Evolutionary conservation across 30 jellyfish, hydroid and myxozoan genomes (phyloP), one percentile per base, ranked within the genome.

Genomic region (Turritopsis rubra): DNA sequence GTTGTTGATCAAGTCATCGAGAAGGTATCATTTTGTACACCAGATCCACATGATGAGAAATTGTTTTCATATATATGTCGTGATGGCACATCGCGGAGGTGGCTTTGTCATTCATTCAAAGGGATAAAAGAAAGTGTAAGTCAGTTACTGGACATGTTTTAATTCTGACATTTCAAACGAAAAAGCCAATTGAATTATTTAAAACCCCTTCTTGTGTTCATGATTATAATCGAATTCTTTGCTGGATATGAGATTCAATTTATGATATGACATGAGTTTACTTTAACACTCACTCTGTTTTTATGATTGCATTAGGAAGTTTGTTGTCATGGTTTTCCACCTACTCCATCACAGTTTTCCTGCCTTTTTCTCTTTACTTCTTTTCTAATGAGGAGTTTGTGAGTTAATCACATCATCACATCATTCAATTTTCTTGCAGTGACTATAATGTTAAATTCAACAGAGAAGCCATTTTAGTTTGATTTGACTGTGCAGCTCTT

Each of bases 1-100:
- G 96, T 93, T 29, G 99, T 93, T 5, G 99, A 93, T 79, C 99
- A 93, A 86, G 99, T 93, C 30, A 93, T 93, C n/a, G 99, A 93
- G 85, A 93, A 93, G 78, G 99, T 93, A 9, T 93, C 99, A 28
- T 93, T 93, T 66, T 93, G 99, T 75, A 88, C 99, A 21, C 99
- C 99, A 19, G 99, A 93, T 82, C 99, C 99, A 27, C 91, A 84
- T 79, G 99, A 93, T 82, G 99, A 93, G 80, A 88, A 88, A 60
- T 84, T 93, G 74, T 93, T 93, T 84, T 93, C 96, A 3, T 93
- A 93, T 89, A 93, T 93, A 19, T 93, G 99, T 73, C 96, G 99
- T 54, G 99, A 93, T 88, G 99, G 99, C 13, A 93, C 99, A 29
- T 89, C 99, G 29, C 89, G 99, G 9, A 82, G 99, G 71, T 93